Percentiles rank a stretch among this genome's conserved stretches.
These are phyloP conservation scores for Ceratotherium simum DNA, from an alignment of 2,113 vertebrate species.

Conservation along the genomic window DNA sequence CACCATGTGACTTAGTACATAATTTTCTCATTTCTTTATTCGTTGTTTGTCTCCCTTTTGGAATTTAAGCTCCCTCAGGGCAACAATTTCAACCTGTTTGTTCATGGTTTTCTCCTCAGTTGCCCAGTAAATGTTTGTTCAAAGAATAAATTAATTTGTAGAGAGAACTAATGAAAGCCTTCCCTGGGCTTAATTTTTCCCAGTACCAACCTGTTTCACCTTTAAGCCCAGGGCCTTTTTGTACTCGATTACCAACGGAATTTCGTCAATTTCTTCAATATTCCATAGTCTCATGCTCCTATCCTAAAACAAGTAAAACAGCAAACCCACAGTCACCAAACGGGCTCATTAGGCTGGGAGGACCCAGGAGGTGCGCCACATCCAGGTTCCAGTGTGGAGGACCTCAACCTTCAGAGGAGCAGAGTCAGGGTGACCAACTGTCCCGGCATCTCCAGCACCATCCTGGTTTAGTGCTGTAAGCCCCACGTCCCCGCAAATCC, in stretches of 20 bases:
- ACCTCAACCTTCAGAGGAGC: background rate
- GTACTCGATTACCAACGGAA: conserved; percentile 82
- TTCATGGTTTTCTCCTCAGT: background rate
- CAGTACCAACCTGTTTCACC: conserved; percentile 83
- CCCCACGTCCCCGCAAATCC: background rate
- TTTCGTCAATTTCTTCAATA: conserved; percentile 84
- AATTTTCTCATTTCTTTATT: background rate
- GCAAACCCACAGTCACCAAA: background rate
- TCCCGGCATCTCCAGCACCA: background rate
- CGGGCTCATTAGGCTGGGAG: background rate
- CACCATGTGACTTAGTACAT: fast-evolving
- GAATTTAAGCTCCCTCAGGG: background rate
- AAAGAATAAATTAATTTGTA: background rate
- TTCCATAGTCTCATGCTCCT: conserved; percentile 88
- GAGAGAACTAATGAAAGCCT: background rate
- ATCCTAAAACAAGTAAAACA: conserved; percentile 82
- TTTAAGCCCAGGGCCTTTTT: conserved; percentile 75
- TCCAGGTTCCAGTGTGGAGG: no score
- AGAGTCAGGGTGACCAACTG: background rate
- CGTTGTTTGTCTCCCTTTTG: background rate
- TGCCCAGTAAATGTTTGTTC: background rate
- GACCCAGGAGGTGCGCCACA: background rate
- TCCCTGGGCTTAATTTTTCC: background rate
- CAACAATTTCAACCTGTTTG: background rate
- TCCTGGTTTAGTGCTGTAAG: background rate